phyloP scores from a whole-genome alignment of 2,113 vertebrate genomes.

The Dinomys branickii region DNA sequence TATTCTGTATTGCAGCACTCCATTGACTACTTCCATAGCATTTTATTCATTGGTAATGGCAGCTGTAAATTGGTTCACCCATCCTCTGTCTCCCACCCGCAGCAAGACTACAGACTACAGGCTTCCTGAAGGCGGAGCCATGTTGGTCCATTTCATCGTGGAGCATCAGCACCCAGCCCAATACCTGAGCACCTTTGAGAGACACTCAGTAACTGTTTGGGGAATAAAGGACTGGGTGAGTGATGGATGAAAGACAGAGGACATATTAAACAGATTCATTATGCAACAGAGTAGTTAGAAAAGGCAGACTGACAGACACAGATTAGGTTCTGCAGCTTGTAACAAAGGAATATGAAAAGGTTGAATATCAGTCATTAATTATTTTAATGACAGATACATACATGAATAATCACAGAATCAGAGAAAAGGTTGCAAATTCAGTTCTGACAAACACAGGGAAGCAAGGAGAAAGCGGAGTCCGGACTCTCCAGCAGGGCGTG shows the following conservation, averaged over 20 bases:
- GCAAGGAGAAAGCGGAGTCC: not conserved
- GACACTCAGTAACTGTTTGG: not conserved
- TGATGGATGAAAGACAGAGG: not conserved
- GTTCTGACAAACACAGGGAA: not conserved
- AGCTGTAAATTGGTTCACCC: not conserved
- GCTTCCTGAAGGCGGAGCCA: not conserved
- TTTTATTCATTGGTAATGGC: not conserved
- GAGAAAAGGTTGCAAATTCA: not conserved
- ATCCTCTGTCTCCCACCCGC: not conserved
- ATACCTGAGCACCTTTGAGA: not conserved
- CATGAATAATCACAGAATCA: not conserved
- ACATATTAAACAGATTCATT: not conserved
- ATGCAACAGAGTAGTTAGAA: not conserved
- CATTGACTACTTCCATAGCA: not conserved
- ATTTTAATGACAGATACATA: not conserved
- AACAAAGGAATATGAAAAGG: not conserved
- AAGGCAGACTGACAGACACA: not conserved
- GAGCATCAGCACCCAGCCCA: not conserved
- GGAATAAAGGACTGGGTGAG: not conserved
- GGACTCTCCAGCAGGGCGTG: not conserved
- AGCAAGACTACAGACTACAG: not conserved
- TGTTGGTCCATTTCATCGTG: fast-evolving
- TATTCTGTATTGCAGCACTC: not conserved
- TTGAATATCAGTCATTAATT: not conserved
- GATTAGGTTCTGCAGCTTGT: not conserved